Evolutionary conservation across 2,797 vertebrate species (phyloP).

Genomic region (Oreochromis mossambicus): DNA sequence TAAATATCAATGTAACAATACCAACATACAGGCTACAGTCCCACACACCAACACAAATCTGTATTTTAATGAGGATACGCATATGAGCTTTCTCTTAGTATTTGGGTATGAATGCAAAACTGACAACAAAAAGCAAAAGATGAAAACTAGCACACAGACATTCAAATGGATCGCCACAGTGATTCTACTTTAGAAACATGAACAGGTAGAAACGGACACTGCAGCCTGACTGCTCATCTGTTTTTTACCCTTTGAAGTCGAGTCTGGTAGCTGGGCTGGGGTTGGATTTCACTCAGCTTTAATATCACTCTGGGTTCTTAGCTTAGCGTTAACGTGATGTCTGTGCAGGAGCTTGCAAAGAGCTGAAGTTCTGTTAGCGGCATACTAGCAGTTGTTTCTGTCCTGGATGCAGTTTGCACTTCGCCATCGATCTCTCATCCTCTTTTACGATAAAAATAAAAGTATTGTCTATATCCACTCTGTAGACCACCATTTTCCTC

Average conservation of each 20-base stretch:
- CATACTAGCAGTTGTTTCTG: background rate
- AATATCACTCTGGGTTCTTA: background rate
- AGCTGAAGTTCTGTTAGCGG: background rate
- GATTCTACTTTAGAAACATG: background rate
- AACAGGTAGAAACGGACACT: background rate
- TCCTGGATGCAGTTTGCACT: background rate
- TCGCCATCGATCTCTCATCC: background rate
- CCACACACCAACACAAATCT: background rate
- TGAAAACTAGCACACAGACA: background rate
- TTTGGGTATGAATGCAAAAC: background rate
- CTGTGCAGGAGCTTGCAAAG: background rate
- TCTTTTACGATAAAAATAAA: background rate
- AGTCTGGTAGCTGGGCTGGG: background rate
- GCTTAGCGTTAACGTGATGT: fast-evolving
- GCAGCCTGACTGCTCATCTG: background rate
- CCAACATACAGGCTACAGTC: background rate
- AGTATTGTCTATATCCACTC: fast-evolving
- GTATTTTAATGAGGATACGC: background rate
- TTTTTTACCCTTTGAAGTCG: background rate
- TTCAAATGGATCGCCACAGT: background rate
- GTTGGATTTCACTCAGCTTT: background rate
- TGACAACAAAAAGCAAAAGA: background rate
- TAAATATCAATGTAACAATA: background rate
- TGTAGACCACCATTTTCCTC: background rate
- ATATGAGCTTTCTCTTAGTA: background rate